phyloP scores from a whole-genome alignment of 2,888 invertebrate genomes.

The Sminthurides aquaticus region DNA sequence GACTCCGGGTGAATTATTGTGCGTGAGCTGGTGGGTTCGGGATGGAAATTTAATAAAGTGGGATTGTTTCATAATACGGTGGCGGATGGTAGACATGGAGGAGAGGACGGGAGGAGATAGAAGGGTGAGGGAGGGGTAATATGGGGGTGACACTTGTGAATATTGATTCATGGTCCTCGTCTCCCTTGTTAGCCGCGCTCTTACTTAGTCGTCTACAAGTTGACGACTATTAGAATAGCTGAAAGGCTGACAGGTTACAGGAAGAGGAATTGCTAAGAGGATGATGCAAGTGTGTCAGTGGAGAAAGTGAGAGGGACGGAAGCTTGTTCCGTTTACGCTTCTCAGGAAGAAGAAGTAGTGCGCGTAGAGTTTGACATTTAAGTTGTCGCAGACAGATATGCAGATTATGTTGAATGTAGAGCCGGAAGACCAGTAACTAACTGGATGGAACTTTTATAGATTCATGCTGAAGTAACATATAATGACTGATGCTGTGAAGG shows the following conservation, averaged over 20 bases:
- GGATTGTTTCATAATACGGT: neutral
- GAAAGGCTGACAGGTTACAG: neutral
- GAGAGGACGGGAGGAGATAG: neutral
- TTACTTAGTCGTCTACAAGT: neutral
- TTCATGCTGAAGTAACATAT: no score
- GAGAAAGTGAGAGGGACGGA: conserved; percentile 4
- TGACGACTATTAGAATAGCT: conserved; percentile 4
- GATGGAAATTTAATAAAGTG: conserved; percentile 7
- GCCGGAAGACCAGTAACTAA: no score
- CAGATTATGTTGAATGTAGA: no score
- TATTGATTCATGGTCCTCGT: conserved; percentile 4
- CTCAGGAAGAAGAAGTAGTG: no score
- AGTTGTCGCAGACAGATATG: no score
- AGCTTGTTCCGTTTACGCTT: no score
- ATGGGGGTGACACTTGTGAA: neutral
- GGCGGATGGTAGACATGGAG: neutral
- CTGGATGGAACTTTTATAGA: no score
- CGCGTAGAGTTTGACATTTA: no score
- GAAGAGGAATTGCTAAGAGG: neutral
- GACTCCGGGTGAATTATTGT: neutral
- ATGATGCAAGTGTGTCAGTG: neutral
- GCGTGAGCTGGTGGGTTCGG: neutral
- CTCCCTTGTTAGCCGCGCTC: neutral
- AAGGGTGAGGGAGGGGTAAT: neutral
- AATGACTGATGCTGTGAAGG: no score